Conservation (phyloP, 2,113 vertebrate species). For the Columba janthina region DNA sequence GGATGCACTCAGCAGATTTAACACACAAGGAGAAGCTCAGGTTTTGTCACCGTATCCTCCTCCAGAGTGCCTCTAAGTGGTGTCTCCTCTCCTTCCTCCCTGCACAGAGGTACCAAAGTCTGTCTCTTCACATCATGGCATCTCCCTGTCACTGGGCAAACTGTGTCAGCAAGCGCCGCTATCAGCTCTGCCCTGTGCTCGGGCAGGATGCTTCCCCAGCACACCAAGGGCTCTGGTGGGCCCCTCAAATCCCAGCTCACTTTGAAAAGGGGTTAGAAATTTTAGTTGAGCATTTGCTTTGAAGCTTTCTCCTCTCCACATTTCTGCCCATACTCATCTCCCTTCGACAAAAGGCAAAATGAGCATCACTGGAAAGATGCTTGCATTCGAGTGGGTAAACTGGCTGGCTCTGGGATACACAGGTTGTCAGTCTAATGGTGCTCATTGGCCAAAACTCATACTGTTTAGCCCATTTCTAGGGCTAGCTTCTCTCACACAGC, state of each 20-base stretch:
- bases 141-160: accelerated
- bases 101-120: background rate
- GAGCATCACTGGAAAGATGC: background rate
- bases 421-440: background rate
- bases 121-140: background rate
- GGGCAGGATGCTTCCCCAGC: background rate
- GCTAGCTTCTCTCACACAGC: background rate
- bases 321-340: accelerated
- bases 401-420: background rate
- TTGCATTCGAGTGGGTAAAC: accelerated
- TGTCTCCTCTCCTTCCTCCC: background rate
- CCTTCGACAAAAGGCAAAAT: background rate
- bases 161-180: background rate
- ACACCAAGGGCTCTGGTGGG: background rate
- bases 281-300: background rate
- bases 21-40: background rate
- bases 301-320: background rate
- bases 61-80: background rate
- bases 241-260: background rate
- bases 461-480: background rate
- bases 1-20: background rate
- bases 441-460: background rate
- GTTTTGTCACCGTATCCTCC: background rate
- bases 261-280: background rate
- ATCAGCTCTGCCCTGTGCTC: accelerated